A percentile compares a stretch with the other conserved stretches of the same genome.
Conservation (phyloP, 2,113 vertebrate species). For the Redunca redunca region DNA sequence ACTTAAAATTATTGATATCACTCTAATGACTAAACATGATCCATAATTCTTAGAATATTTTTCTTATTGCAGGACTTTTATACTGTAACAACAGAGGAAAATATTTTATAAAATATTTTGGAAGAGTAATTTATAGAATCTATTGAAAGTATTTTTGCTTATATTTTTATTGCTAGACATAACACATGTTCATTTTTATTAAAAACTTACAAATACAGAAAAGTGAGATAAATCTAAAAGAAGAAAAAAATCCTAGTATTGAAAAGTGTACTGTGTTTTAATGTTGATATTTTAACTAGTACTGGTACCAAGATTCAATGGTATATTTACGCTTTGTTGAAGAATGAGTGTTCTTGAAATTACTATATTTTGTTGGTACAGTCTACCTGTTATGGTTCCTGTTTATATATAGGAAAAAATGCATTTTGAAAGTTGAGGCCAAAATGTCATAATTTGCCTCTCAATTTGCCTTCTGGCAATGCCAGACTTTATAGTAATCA, state of each 20-base stretch:
- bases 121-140: not conserved
- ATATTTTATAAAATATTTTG: not conserved
- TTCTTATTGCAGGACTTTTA: not conserved
- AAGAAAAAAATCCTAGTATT: not conserved
- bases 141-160: not conserved
- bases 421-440: not conserved
- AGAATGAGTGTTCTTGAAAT: not conserved
- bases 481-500: not conserved
- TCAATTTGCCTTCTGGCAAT: not conserved
- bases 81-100: not conserved
- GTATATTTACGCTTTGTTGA: not conserved
- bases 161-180: not conserved
- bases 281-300: not conserved
- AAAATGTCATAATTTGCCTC: not conserved
- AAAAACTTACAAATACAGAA: not conserved
- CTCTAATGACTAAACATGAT: not conserved
- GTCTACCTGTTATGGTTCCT: not conserved
- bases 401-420: not conserved
- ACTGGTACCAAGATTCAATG: not conserved
- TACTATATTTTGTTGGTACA: not conserved
- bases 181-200: not conserved
- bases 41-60: constrained; percentile 2
- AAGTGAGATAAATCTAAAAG: not conserved
- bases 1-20: not conserved
- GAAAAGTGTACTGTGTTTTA: not conserved